phyloP scores from a whole-genome alignment of 2,113 vertebrate species.

The Aphelocoma coerulescens region DNA sequence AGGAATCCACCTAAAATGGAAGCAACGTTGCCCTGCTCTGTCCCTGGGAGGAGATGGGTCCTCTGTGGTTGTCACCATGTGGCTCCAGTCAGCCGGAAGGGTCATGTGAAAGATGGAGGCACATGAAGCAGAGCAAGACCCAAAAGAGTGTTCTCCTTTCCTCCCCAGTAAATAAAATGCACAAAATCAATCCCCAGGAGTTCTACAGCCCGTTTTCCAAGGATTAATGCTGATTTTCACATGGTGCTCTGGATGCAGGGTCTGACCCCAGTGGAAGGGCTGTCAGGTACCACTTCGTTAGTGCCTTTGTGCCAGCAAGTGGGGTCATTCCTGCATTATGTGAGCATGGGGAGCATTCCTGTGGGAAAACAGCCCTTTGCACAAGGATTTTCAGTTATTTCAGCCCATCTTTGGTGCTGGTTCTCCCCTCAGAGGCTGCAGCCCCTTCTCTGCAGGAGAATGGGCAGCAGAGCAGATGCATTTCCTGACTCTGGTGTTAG shows the following conservation, averaged over 20 bases:
- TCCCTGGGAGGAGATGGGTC: background rate
- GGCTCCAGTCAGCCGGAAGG: background rate
- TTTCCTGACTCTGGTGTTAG: background rate
- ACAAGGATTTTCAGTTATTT: background rate
- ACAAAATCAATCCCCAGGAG: background rate
- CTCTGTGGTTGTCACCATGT: background rate
- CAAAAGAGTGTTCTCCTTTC: background rate
- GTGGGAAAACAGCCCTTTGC: background rate
- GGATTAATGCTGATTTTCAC: background rate
- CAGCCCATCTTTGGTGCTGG: background rate
- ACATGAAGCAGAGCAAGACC: background rate
- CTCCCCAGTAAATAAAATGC: background rate
- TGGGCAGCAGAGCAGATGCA: background rate
- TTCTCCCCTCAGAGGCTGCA: background rate
- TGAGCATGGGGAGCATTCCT: background rate
- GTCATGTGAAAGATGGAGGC: background rate
- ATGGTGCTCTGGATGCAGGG: background rate
- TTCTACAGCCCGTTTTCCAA: background rate
- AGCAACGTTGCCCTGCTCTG: background rate
- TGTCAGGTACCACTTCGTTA: background rate
- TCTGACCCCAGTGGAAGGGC: background rate
- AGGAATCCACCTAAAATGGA: background rate
- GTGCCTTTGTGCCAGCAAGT: background rate
- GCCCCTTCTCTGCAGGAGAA: background rate
- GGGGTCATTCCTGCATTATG: rapidly evolving